phyloP scores from a whole-genome alignment of 1,140 invertebrate species.

The Vollenhovia emeryi region DNA sequence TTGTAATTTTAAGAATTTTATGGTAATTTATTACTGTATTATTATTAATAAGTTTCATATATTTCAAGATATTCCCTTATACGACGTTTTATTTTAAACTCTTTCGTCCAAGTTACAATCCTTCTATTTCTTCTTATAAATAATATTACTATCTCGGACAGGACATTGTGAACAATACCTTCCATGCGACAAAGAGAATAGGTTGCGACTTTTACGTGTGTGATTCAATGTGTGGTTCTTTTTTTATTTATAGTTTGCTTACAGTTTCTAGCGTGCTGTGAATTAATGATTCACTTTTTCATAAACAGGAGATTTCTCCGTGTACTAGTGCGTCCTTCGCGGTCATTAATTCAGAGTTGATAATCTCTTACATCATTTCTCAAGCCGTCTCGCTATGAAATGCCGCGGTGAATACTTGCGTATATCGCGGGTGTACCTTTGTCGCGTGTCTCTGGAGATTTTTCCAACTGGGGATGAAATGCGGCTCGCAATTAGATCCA shows the following conservation, averaged over 20 bases:
- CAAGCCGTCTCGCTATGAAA: constrained; percentile 18
- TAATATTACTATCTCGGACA: background rate
- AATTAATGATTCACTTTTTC: constrained; percentile 52
- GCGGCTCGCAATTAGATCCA: constrained; percentile 63
- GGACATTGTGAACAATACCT: background rate
- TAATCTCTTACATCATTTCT: constrained; percentile 59
- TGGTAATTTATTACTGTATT: background rate
- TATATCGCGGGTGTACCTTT: constrained; percentile 34
- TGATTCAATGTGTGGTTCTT: background rate
- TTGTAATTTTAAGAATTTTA: background rate
- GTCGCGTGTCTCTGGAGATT: constrained; percentile 63
- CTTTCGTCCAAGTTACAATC: background rate
- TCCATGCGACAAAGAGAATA: background rate
- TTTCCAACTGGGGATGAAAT: constrained; percentile 52
- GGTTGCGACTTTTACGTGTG: background rate
- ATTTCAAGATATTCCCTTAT: background rate
- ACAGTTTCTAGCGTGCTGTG: background rate
- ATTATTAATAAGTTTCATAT: background rate
- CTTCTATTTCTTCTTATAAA: background rate
- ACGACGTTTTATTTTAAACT: background rate
- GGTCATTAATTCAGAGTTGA: constrained; percentile 47
- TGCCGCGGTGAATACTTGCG: constrained; percentile 2
- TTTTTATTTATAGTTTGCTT: constrained; percentile 19
- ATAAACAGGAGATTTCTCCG: constrained; percentile 27
- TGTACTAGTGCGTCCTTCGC: background rate